Conservation (phyloP, 2,888 invertebrate species). For the Escarpia spicata region DNA sequence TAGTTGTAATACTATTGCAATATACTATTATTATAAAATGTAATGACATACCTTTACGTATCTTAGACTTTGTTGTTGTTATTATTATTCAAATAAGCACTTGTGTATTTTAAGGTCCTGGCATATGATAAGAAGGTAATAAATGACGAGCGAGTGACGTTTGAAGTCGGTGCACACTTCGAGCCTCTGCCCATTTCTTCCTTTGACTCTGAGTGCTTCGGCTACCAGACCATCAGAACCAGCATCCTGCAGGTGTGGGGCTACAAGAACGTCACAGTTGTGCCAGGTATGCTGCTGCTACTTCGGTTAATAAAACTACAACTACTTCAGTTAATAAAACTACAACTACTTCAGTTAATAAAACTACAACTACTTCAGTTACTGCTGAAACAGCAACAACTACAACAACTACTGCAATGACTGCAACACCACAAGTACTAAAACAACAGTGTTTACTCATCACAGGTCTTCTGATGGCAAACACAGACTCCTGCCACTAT, state of each 20-base stretch:
- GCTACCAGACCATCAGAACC: constrained; percentile 64
- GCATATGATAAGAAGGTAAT: constrained; percentile 59
- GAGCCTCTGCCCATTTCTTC: constrained; percentile 66
- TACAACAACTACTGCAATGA: too few relatives aligned
- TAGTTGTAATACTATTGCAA: too few relatives aligned
- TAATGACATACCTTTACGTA: too few relatives aligned
- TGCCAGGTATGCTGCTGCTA: constrained; percentile 59
- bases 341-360: too few relatives aligned
- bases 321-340: too few relatives aligned
- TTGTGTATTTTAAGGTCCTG: constrained; percentile 49
- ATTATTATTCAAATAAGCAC: background rate
- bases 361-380: too few relatives aligned
- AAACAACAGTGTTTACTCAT: constrained; percentile 22
- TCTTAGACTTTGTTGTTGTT: background rate
- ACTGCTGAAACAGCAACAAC: too few relatives aligned
- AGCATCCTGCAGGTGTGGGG: constrained; percentile 64
- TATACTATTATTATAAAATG: too few relatives aligned
- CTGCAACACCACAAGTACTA: background rate
- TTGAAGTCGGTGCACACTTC: constrained; percentile 50
- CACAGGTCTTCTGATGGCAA: constrained; percentile 62
- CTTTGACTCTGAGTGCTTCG: constrained; percentile 60
- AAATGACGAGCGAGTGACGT: constrained; percentile 61
- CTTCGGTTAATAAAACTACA: too few relatives aligned
- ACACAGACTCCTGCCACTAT: constrained; percentile 68
- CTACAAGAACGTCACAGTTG: constrained; percentile 62